phyloP scores from a whole-genome alignment of 2,113 vertebrate genomes.

The Toxostoma redivivum region DNA sequence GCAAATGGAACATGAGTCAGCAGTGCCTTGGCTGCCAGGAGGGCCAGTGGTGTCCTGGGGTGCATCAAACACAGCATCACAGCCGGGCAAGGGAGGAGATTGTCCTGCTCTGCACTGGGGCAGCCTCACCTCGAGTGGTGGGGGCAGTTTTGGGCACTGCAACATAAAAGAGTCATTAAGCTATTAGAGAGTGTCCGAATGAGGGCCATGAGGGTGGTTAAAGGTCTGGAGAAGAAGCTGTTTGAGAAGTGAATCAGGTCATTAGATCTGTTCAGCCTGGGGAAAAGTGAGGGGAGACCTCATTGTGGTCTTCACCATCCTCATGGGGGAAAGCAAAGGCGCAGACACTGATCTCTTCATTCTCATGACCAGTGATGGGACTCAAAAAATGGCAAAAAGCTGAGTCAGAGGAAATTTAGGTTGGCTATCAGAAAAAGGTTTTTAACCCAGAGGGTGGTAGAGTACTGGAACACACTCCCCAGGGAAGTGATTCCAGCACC shows the following conservation, averaged over 20 bases:
- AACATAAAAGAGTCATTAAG: not conserved
- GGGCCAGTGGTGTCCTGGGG: accelerated
- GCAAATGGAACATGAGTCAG: not conserved
- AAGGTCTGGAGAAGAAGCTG: not conserved
- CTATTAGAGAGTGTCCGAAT: too few relatives aligned
- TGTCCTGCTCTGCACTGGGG: not conserved
- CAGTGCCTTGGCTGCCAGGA: not conserved
- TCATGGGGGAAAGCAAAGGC: accelerated
- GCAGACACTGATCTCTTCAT: not conserved
- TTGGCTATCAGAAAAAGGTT: not conserved
- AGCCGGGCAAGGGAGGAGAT: accelerated
- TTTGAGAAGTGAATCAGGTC: not conserved
- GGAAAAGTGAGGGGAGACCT: not conserved
- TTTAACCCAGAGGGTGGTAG: not conserved
- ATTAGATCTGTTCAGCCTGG: not conserved
- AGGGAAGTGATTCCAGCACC: not conserved
- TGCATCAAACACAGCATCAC: accelerated
- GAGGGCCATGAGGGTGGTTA: too few relatives aligned
- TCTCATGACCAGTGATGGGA: not conserved
- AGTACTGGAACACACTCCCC: not conserved
- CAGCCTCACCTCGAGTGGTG: accelerated
- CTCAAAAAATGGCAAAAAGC: not conserved
- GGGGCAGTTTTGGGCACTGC: not conserved
- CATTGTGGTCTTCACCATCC: too few relatives aligned
- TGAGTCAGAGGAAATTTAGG: not conserved